Evolutionary conservation across 2,797 vertebrate species (phyloP).

Genomic region (Lepidocolaptes lacrymiger): DNA sequence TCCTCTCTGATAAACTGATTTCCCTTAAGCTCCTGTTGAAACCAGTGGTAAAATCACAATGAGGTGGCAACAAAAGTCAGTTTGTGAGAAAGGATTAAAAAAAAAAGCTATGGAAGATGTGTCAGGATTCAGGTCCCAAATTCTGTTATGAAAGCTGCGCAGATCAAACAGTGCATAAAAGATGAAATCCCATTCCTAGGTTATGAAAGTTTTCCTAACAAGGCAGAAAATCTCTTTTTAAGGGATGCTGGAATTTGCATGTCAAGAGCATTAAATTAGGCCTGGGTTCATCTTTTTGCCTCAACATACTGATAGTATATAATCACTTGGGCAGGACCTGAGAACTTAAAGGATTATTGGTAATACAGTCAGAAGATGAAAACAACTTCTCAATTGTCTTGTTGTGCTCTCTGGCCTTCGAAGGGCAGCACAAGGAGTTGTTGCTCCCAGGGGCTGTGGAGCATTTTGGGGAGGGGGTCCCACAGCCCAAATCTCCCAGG

Average conservation of each 20-base stretch:
- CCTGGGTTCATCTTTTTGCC: not conserved
- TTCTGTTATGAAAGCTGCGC: not conserved
- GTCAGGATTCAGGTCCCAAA: not conserved
- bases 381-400: not conserved
- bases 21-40: not conserved
- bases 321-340: not conserved
- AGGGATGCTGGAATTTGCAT: not conserved
- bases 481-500: not conserved
- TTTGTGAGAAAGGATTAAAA: not conserved
- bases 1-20: not conserved
- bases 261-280: not conserved
- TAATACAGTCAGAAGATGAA: not conserved
- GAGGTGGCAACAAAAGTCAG: not conserved
- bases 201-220: not conserved
- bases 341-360: not conserved
- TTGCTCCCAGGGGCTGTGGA: not conserved
- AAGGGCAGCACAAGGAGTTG: not conserved
- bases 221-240: not conserved
- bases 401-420: rapidly evolving
- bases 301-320: too few species aligned
- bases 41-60: not conserved
- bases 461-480: too few species aligned
- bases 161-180: rapidly evolving
- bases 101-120: not conserved
- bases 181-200: rapidly evolving